Evolutionary conservation across 2,113 vertebrate species (phyloP).

Genomic region (Takifugu flavidus): DNA sequence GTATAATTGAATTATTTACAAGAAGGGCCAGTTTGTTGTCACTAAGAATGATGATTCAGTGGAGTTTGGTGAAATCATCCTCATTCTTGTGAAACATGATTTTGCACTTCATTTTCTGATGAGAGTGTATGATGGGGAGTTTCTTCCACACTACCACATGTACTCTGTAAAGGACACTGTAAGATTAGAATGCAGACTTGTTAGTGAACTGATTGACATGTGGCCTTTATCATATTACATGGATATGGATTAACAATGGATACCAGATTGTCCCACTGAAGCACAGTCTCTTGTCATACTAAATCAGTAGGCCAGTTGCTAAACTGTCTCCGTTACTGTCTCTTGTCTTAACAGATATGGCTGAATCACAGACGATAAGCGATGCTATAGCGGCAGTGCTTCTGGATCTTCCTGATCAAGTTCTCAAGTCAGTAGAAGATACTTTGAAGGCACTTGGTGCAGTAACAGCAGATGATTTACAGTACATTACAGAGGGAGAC

Average conservation of each 20-base stretch:
- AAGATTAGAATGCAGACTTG: slow-evolving; percentile 26
- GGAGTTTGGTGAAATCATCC: slow-evolving; percentile 37
- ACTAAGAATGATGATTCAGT: slow-evolving; percentile 17
- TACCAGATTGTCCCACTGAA: slow-evolving; percentile 42
- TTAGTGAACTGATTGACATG: slow-evolving; percentile 40
- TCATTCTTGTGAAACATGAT: slow-evolving; percentile 40
- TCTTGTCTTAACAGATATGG: slow-evolving; percentile 37
- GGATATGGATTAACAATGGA: slow-evolving; percentile 10
- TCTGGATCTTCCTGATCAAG: slow-evolving; percentile 19
- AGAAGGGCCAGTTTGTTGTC: slow-evolving; percentile 29
- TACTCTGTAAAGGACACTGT: slow-evolving; percentile 20
- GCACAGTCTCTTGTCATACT: slow-evolving; percentile 28
- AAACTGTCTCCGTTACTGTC: not conserved
- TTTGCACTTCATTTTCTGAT: slow-evolving; percentile 28
- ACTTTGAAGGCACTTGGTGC: slow-evolving; percentile 17
- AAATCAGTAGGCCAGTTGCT: slow-evolving; percentile 4
- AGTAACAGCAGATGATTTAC: slow-evolving; percentile 7
- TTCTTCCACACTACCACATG: slow-evolving; percentile 29
- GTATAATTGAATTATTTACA: slow-evolving; percentile 29
- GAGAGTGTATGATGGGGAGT: slow-evolving; percentile 17
- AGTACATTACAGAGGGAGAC: slow-evolving; percentile 7
- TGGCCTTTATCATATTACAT: slow-evolving; percentile 36
- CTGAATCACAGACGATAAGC: slow-evolving; percentile 18
- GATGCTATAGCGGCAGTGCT: slow-evolving; percentile 17
- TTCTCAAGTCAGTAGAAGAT: slow-evolving; percentile 12